phyloP scores from a whole-genome alignment of 2,888 invertebrate species.

The Cephus nigrinus region DNA sequence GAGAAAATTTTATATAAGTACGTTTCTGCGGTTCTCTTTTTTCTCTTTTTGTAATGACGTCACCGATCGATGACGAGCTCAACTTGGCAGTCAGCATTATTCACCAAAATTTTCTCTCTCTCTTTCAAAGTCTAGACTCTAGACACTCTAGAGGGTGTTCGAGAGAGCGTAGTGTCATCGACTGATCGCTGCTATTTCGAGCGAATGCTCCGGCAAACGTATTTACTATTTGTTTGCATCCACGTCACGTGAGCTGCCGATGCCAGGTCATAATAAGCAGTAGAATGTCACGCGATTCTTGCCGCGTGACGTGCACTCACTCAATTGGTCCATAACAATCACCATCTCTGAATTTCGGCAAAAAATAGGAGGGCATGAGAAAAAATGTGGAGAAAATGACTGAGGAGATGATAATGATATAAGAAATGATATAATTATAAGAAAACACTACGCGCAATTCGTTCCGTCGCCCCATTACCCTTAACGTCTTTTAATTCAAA shows the following conservation, averaged over 20 bases:
- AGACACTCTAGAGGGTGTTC: neutral
- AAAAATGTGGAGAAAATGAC: neutral
- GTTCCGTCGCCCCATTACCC: neutral
- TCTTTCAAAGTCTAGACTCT: slow-evolving; percentile 9
- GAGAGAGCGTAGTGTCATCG: slow-evolving; percentile 41
- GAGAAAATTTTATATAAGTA: neutral
- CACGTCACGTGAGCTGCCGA: slow-evolving; percentile 35
- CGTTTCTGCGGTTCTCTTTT: neutral
- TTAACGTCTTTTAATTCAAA: slow-evolving; percentile 59
- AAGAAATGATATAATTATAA: neutral
- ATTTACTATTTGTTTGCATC: slow-evolving; percentile 37
- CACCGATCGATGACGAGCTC: slow-evolving; percentile 42
- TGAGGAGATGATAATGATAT: neutral
- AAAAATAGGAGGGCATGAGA: neutral
- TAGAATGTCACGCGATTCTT: slow-evolving; percentile 16
- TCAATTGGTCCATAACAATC: neutral
- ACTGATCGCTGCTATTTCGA: slow-evolving; percentile 49
- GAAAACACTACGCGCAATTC: neutral
- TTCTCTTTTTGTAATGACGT: slow-evolving; percentile 18
- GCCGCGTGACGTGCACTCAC: neutral
- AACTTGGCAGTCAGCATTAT: slow-evolving; percentile 35
- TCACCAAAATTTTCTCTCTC: slow-evolving; percentile 3
- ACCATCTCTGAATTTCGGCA: neutral
- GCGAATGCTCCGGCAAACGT: slow-evolving; percentile 34
- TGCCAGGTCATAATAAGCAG: neutral